Evolutionary conservation across 1,140 invertebrate genomes (phyloP).

Genomic region (Drosophila persimilis): DNA sequence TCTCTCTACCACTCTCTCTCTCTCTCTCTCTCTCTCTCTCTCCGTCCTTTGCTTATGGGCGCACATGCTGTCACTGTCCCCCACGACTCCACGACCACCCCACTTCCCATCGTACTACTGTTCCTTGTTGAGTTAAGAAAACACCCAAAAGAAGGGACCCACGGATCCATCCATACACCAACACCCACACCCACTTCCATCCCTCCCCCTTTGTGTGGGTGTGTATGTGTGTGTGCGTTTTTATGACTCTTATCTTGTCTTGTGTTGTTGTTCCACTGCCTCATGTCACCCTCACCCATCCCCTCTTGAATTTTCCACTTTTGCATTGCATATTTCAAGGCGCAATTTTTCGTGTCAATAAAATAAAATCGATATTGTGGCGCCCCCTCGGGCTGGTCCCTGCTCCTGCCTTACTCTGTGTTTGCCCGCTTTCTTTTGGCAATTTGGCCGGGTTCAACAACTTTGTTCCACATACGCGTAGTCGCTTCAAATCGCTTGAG

Average conservation of each 20-base stretch:
- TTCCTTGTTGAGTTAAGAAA: slow-evolving; percentile 36
- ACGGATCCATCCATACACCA: not conserved
- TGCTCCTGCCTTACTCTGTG: slow-evolving; percentile 2
- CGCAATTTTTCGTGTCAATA: slow-evolving; percentile 77
- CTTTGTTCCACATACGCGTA: slow-evolving; percentile 57
- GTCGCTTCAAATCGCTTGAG: slow-evolving; percentile 8
- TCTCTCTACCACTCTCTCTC: slow-evolving; percentile 20
- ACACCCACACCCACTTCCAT: not conserved
- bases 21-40: slow-evolving; percentile 13
- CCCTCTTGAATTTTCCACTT: slow-evolving; percentile 56
- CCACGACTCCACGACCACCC: not conserved
- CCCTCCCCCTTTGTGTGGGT: not conserved
- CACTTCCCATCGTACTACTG: slow-evolving; percentile 5
- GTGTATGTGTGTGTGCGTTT: slow-evolving; percentile 46
- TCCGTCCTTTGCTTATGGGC: not conserved
- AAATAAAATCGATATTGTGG: slow-evolving; percentile 68
- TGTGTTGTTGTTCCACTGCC: slow-evolving; percentile 52
- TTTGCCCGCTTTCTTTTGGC: slow-evolving; percentile 20
- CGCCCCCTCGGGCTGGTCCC: too few relatives aligned
- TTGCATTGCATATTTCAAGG: slow-evolving; percentile 75
- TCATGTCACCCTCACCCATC: not conserved
- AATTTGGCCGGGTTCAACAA: slow-evolving; percentile 58
- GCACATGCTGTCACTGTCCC: slow-evolving; percentile 4
- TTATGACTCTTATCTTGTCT: slow-evolving; percentile 69
- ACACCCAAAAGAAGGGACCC: slow-evolving; percentile 30